Base-by-base conservation (phyloP, 2,888 invertebrate species). In the Scaptomyza tumidula region DNA sequence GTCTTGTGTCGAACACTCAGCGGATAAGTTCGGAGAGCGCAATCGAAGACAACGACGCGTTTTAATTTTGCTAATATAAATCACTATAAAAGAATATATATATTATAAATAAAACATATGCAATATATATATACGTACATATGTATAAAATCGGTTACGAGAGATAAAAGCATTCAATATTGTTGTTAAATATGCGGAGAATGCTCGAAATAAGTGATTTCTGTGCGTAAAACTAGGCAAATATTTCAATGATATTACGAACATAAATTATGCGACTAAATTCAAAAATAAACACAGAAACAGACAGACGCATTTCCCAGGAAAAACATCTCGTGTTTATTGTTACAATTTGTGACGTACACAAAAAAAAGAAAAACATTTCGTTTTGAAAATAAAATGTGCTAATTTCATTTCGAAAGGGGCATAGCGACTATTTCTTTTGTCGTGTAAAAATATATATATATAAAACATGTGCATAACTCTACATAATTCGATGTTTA, bases 1-100 rank as follows among this genome's bases (percentile, higher is more conserved):
- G 89, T 90, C 89, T 89, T 84, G 84, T 87, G 90, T 86, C 87
- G 90, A 87, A 82, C 86, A 79, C 84, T 77, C 78, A 80, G 71
- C 78, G 78, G 74, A 72, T 69, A 59, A 80, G 78, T 78, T 75
- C 55, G 58, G 43, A 59, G 52, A 68, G 71, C 69, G 79, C 56
- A 48, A 54, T 86, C 86, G 88, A 82, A 85, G 75, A 79, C 83
- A 80, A 78, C 79, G 78, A 71, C 78, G 61, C 33, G 37, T 14
- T 9, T 29, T 29, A 29, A 7, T 16, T 31, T 37, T 9, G 7
- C 2, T 24, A 16, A 41, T 14, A 56, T 31, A 9, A 39, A 33
- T 19, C 39, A 7, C n/a, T 33, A 64, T 11, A 39, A 66, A 54
- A 48, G 9, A 9, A 24, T 13, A 52, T 39, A 52, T 24, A 52